These are phyloP conservation scores for Guaruba guarouba DNA, from an alignment of 2,113 vertebrate species.

Conservation along the genomic window DNA sequence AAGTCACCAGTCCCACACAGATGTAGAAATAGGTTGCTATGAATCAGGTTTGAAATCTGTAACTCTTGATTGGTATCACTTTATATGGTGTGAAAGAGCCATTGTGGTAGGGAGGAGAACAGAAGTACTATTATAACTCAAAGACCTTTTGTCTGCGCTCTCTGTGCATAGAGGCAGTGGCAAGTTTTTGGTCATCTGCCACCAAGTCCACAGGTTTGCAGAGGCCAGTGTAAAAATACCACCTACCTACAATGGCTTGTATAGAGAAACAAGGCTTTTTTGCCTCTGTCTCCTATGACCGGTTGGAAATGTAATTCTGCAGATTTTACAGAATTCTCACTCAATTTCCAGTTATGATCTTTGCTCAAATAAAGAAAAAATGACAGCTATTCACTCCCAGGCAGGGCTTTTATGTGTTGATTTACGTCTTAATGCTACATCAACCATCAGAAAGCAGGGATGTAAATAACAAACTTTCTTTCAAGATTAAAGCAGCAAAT, in stretches of 20 bases:
- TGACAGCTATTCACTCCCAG: background rate
- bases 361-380: background rate
- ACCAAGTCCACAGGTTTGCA: background rate
- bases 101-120: background rate
- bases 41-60: background rate
- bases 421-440: background rate
- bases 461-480: background rate
- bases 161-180: background rate
- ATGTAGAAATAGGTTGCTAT: background rate
- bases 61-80: background rate
- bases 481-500: constrained; percentile 25
- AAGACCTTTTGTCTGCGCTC: background rate
- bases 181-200: background rate
- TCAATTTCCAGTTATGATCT: background rate
- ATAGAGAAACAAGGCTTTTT: background rate
- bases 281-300: background rate
- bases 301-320: background rate
- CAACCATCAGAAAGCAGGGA: background rate
- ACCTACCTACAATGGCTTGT: background rate
- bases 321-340: background rate
- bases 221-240: background rate
- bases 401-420: background rate
- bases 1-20: background rate
- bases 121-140: background rate
- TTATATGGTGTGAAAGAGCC: background rate